Conservation (phyloP, 2,888 invertebrate species). For the Phania funesta region DNA sequence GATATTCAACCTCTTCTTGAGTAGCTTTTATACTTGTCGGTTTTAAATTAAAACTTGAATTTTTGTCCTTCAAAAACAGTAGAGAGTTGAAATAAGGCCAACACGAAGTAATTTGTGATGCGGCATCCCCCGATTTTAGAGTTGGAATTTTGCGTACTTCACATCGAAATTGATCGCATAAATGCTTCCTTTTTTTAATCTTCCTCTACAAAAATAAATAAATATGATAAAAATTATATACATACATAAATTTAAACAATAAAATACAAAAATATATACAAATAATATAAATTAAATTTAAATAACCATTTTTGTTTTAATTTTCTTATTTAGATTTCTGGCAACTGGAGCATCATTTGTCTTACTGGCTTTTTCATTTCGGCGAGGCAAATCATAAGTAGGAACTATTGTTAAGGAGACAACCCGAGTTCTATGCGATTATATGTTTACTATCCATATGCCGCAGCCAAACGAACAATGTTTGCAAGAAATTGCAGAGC, state of each 20-base stretch:
- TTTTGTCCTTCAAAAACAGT: conserved; percentile 7
- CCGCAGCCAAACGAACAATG: conserved; percentile 26
- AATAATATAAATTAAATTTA: not conserved
- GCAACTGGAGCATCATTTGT: conserved; percentile 40
- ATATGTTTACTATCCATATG: conserved; percentile 36
- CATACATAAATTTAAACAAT: not conserved
- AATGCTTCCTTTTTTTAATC: conserved; percentile 24
- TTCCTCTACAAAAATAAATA: conserved; percentile 9
- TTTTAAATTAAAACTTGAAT: not conserved
- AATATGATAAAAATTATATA: not conserved
- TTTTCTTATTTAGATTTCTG: conserved; percentile 36
- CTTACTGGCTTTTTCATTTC: conserved; percentile 24
- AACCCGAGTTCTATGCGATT: conserved; percentile 35
- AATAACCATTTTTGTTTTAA: not conserved
- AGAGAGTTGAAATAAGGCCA: not conserved
- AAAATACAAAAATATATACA: not conserved
- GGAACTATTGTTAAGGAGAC: conserved; percentile 46
- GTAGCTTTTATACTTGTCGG: not conserved
- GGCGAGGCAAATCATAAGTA: conserved; percentile 41
- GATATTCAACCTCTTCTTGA: conserved; percentile 10
- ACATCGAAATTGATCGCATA: conserved; percentile 20
- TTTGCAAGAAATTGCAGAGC: not conserved
- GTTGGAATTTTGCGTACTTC: conserved; percentile 15
- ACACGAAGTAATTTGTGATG: not conserved
- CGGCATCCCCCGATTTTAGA: not conserved